Evolutionary conservation across 2,113 vertebrate genomes (phyloP), one percentile per base, ranked within the genome.

Genomic region (Phoenicopterus ruber): DNA sequence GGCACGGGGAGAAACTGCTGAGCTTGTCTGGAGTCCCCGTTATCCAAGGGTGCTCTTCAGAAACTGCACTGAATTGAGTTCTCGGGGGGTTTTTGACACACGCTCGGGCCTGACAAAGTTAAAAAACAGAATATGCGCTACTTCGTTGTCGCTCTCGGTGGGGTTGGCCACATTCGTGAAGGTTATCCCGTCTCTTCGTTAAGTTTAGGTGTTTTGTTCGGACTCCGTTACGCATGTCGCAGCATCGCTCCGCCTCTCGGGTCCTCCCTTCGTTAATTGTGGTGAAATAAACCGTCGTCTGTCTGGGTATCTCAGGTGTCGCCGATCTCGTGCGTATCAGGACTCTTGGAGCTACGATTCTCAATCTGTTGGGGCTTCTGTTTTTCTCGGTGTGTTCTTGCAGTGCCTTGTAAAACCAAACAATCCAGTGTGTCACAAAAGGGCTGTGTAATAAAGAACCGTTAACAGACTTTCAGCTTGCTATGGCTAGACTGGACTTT

Each of bases 381-480:
- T 79, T 65, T 38, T 50, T 34, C 79, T 72, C 93, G 5, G 69
- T 24, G 94, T 81, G 84, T 96, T 88, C 95, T 82, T 62, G 95
- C 97, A 96, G 97, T 97, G 97, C 97, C 97, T 97, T 97, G 95
- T 97, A 87, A 71, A 90, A 81, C 94, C 95, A 50, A 31, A 7
- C 91, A 10, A 32, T 17, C 77, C 17, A 8, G 31, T 1, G 82
- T 10, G 76, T 49, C 74, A 59, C 55, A 6, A 29, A 21, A 86
- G 95, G 91, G 96, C 95, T 71, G 84, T 11, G 88, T 74, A 20
- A 38, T 32, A 17, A 14, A 54, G 85, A 59, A 57, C 61, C 85
- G 4, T 21, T 14, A 44, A 5, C 57, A 4, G 13, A 17, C 88
- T 47, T 59, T 72, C 92, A 4, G 94, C 94, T 94, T 6, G 20